Evolutionary conservation across 2,888 invertebrate genomes (phyloP), one percentile per base, ranked within the genome.

Genomic region (Agrotis segetum): DNA sequence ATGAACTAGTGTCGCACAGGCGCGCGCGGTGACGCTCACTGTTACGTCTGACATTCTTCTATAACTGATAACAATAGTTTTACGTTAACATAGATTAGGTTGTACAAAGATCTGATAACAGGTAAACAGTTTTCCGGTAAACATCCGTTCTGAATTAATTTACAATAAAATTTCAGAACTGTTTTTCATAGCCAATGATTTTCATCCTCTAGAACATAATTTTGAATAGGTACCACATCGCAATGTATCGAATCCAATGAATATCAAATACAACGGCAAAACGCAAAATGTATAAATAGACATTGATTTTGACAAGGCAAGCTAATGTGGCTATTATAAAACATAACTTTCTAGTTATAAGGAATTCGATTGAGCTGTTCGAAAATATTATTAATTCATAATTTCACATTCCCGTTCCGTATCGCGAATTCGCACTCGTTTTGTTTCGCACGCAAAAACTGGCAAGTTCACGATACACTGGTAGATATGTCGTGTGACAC

Each of bases 391-490:
- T 82, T 61, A 82, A 82, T 84, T 82, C 80, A 82, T 79, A 83
- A 82, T 81, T 82, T 79, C 81, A 84, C 82, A 84, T 81, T 82
- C 79, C 75, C 78, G 84, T 85, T 85, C 82, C 86, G 86, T 85
- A 74, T 81, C 58, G 76, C 67, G 65, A 44, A 56, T 55, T 55
- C 65, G 64, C 40, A 14, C 49, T 71, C 71, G 69, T 75, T 76
- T 65, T 46, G 77, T 71, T 67, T 58, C 49, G 74, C 86, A 84
- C 84, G 85, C 85, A 60, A 81, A 69, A 78, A 55, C 71, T 69
- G 62, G 76, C 81, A 86, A 88, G 89, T 90, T 90, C 88, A 89
- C 78, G 84, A 85, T 82, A 85, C 81, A 56, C 1, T 34, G n/a
- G 56, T 14, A 9, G 11, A 40, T 40, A 74, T 79, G 67, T 67